Evolutionary conservation across 1,140 invertebrate species (phyloP), one percentile per base, ranked within the genome.

Genomic region (Rhyacophila brunnea): DNA sequence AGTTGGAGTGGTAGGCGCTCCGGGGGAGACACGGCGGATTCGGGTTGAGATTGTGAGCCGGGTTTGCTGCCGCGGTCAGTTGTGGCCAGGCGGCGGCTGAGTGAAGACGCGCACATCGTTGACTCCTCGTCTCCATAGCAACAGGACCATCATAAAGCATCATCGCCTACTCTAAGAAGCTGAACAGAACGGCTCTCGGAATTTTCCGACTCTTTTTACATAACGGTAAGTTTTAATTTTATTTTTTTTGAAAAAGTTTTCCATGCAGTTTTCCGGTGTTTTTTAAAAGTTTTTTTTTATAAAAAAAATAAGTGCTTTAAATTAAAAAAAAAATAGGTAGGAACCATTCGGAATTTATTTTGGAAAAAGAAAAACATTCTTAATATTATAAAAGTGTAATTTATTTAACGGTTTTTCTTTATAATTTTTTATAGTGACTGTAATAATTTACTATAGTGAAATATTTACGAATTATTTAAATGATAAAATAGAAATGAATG

Each of bases 141-240:
- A 28, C 23, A 9, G 23, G 23, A 28, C 23, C 23, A 28, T 28
- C 23, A 28, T 28, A n/a, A n/a, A n/a, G n/a, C 23, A 28, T 3
- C 23, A 28, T 28, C 23, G 9, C 9, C 23, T 28, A 3, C 23
- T 28, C 23, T 28, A 5, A 3, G 9, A 28, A 28, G 23, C 23
- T 28, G 19, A 28, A 50, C 18, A 13, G 20, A 10, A 9, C 18
- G 23, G 42, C 17, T 28, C 23, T 28, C 23, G 20, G 50, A 44
- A 58, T 58, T 58, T 63, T 50, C 55, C 54, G 56, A 55, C 44
- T 51, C 19, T 58, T 58, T 63, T 56, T 34, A 23, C 42, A 54
- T 63, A 63, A 63, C 61, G 61, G 61, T 63, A 59, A 63, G 60
- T 28, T 6, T 19, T 40, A 40, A 10, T 18, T 40, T 17, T 45